phyloP scores from a whole-genome alignment of 2,113 vertebrate genomes.

The Micronycteris hirsuta region DNA sequence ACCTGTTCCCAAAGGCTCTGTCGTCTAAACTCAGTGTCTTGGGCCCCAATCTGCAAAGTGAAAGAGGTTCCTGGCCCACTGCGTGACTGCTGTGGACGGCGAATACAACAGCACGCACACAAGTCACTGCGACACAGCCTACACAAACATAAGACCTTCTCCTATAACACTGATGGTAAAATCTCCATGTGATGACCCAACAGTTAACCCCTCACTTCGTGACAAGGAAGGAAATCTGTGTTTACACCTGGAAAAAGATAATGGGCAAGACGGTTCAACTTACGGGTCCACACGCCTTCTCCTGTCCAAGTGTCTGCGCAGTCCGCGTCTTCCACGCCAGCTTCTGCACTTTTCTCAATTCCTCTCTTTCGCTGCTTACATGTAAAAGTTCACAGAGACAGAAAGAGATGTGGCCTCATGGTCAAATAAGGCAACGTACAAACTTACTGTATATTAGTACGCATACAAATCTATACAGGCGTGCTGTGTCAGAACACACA shows the following conservation, averaged over 20 bases:
- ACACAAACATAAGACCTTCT: background rate
- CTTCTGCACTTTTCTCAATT: slow-evolving; percentile 37
- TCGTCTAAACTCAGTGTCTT: background rate
- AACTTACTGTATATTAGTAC: background rate
- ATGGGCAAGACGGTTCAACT: slow-evolving; percentile 43
- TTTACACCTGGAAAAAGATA: background rate
- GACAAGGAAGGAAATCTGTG: too few relatives aligned
- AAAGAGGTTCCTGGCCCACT: background rate
- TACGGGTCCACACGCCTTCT: slow-evolving; percentile 63
- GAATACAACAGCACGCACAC: background rate
- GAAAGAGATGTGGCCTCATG: background rate
- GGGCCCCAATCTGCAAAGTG: background rate
- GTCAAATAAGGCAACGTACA: background rate
- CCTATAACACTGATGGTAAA: background rate
- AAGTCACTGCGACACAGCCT: background rate
- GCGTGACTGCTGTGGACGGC: background rate
- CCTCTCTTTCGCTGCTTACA: slow-evolving; percentile 74
- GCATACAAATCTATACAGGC: background rate
- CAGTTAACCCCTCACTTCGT: background rate
- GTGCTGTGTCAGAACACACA: background rate
- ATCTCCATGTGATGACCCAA: background rate
- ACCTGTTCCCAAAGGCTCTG: background rate
- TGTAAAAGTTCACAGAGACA: background rate
- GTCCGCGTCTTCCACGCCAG: slow-evolving; percentile 60
- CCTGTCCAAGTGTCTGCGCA: slow-evolving; percentile 54